phyloP scores from a whole-genome alignment of 2,888 invertebrate genomes.

The Drosophila mayaguana region DNA sequence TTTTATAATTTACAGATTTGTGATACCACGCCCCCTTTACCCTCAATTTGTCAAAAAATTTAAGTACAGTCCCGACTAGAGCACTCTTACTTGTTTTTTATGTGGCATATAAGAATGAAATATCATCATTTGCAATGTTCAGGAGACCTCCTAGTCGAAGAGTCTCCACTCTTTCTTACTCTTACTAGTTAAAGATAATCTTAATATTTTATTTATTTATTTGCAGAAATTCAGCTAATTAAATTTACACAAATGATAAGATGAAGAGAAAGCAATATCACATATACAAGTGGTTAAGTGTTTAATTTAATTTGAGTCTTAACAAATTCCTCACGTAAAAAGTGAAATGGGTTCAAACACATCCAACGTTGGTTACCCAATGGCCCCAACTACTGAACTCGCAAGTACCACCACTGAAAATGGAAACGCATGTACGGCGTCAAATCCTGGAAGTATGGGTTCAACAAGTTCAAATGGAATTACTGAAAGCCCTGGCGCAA shows the following conservation, averaged over 20 bases:
- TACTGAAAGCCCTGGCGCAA: slow-evolving; percentile 48
- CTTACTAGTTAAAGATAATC: neutral
- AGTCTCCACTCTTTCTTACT: neutral
- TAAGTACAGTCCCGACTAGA: too few relatives aligned
- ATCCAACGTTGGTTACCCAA: slow-evolving; percentile 83
- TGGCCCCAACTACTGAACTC: slow-evolving; percentile 68
- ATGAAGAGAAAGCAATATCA: slow-evolving; percentile 14
- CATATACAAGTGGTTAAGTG: slow-evolving; percentile 5
- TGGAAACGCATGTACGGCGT: slow-evolving; percentile 57
- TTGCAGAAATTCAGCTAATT: slow-evolving; percentile 14
- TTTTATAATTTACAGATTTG: too few relatives aligned
- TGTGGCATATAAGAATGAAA: too few relatives aligned
- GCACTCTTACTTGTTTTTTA: too few relatives aligned
- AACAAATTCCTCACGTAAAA: neutral
- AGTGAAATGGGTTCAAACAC: slow-evolving; percentile 83
- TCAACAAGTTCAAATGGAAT: slow-evolving; percentile 51
- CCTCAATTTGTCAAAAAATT: too few relatives aligned
- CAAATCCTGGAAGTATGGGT: slow-evolving; percentile 56
- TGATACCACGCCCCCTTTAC: too few relatives aligned
- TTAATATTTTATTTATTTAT: neutral
- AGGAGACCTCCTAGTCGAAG: too few relatives aligned
- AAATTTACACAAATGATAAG: slow-evolving; percentile 11
- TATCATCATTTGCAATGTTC: too few relatives aligned
- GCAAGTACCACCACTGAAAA: slow-evolving; percentile 43
- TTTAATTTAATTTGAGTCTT: slow-evolving; percentile 5